Percentiles rank a stretch among this genome's conserved stretches.
Evolutionary conservation across 2,888 invertebrate species (phyloP).

Genomic region (Trichogramma dendrolimi): DNA sequence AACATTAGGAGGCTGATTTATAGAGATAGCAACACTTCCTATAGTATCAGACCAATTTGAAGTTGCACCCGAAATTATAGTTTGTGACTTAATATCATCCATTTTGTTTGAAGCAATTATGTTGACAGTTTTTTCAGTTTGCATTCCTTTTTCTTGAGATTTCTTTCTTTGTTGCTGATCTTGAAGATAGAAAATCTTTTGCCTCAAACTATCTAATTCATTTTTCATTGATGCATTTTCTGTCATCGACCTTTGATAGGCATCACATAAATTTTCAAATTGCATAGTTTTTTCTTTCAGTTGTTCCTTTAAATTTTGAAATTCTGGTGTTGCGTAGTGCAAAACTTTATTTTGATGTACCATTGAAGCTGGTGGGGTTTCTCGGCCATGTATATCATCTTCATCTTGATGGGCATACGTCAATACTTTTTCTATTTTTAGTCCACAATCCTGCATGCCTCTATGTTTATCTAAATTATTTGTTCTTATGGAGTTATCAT

Average conservation of each 20-base stretch:
- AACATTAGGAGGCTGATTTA: constrained; percentile 41
- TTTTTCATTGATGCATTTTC: constrained; percentile 42
- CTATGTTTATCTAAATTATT: constrained; percentile 20
- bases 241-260: constrained; percentile 38
- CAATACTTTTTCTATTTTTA: too few species aligned
- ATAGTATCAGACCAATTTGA: constrained; percentile 46
- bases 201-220: constrained; percentile 38
- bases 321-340: constrained; percentile 28
- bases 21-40: constrained; percentile 34
- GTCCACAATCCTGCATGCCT: neutral
- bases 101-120: constrained; percentile 16
- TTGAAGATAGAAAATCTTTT: constrained; percentile 28
- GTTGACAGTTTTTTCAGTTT: constrained; percentile 36
- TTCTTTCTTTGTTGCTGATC: constrained; percentile 17
- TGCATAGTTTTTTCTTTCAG: constrained; percentile 33
- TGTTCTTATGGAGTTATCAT: neutral
- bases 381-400: constrained; percentile 7
- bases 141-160: constrained; percentile 35
- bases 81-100: constrained; percentile 2
- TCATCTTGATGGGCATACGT: constrained; percentile 5
- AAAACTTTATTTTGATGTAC: constrained; percentile 19
- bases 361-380: constrained; percentile 22
- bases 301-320: constrained; percentile 31
- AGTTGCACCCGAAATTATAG: constrained; percentile 37
- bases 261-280: constrained; percentile 36